Base-by-base conservation (phyloP, 1,140 invertebrate species). In the Elymnias hypermnestra region DNA sequence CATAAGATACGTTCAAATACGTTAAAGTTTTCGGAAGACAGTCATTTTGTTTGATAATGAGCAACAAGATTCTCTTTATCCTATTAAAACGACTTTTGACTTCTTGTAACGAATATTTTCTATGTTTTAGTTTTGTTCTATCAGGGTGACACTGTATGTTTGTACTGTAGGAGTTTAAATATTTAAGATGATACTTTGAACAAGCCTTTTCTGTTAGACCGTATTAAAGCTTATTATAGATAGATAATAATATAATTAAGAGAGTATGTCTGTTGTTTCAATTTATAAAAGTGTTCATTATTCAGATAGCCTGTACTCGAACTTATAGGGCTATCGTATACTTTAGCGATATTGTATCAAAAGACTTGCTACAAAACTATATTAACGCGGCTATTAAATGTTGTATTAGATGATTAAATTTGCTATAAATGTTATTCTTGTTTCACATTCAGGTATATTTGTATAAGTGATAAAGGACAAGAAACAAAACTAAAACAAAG, bases 241-340 rank as follows among this genome's bases (percentile, higher is more conserved):
- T 72, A 69, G 60, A 41, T 46, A 62, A 53, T 45, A 37, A 55
- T 50, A 57, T 53, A 49, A 57, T 56, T 58, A 56, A 57, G n/a
- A 46, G 53, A 42, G 56, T 59, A 51, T 60, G 51, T 58, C 52
- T 62, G 63, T 65, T 71, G 55, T 46, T 57, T 41, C 57, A 42
- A 53, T 56, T 55, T 61, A 54, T 26, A 57, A 52, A 68, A 54
- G 55, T 65, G 59, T 72, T 72, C 61, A 63, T 42, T 40, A 13
- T 47, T 47, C 13, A 13, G 22, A 10, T 37, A 12, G 33, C 14
- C 42, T 35, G 33, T 25, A 33, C 15, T 47, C 3, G 2, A 26
- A 29, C 31, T 47, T 31, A 28, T 23, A 17, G 10, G 18, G 33
- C 18, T 10, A 36, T 36, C 9, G 18, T 36, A 36, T 21, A 36